Percentiles rank a stretch among this genome's conserved stretches.
These are phyloP conservation scores for Hipposideros armiger DNA, from an alignment of 2,113 vertebrate species.

Conservation along the genomic window DNA sequence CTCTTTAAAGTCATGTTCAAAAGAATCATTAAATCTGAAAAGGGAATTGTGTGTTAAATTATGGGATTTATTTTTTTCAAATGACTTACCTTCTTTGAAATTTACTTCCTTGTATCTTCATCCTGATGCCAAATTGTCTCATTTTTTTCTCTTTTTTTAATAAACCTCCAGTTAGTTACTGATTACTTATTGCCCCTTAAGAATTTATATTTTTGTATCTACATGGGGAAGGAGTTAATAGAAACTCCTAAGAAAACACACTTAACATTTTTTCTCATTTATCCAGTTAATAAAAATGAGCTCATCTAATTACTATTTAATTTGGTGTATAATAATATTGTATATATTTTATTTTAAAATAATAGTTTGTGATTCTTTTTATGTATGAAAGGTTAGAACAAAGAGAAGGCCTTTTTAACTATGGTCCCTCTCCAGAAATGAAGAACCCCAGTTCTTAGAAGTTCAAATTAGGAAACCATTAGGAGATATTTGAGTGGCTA, in stretches of 20 bases:
- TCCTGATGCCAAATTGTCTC: not conserved
- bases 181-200: conserved; percentile 35
- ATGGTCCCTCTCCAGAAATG: conserved; percentile 25
- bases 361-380: conserved; percentile 39
- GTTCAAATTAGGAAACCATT: conserved; percentile 69
- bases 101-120: conserved; percentile 41
- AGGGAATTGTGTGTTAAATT: not conserved
- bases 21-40: conserved; percentile 36
- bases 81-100: conserved; percentile 34
- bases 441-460: conserved; percentile 15
- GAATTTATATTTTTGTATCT: conserved; percentile 39
- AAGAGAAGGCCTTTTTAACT: conserved; percentile 26
- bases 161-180: conserved; percentile 19
- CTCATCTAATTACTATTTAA: conserved; percentile 22
- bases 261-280: not conserved
- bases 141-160: conserved; percentile 38
- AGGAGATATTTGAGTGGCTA: conserved; percentile 19
- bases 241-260: conserved; percentile 34
- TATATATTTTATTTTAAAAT: conserved; percentile 29
- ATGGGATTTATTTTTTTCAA: conserved; percentile 24
- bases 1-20: not conserved
- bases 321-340: not conserved
- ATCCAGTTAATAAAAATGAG: conserved; percentile 49
- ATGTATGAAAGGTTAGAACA: not conserved
- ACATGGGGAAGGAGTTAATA: conserved; percentile 1